Evolutionary conservation across 2,888 invertebrate genomes (phyloP).

Genomic region (Hypselothyrea guttata): DNA sequence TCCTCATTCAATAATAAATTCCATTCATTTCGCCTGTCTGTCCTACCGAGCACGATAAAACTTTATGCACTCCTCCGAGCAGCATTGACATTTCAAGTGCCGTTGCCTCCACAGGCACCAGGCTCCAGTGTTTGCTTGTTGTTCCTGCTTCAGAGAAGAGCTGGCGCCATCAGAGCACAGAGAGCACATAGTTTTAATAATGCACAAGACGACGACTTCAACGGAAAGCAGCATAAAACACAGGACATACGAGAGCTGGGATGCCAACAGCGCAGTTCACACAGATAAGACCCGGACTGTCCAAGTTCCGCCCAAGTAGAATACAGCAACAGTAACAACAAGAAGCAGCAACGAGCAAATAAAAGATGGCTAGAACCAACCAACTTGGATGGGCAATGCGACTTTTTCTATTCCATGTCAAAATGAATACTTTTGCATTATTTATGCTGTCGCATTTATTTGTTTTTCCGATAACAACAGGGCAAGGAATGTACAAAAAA

Average conservation of each 20-base stretch:
- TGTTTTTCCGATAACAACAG: constrained; percentile 65
- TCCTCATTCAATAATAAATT: constrained; percentile 74
- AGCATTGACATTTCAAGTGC: constrained; percentile 79
- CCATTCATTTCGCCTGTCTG: constrained; percentile 69
- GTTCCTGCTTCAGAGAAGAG: constrained; percentile 33
- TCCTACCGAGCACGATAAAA: constrained; percentile 63
- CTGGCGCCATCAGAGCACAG: constrained; percentile 70
- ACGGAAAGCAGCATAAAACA: constrained; percentile 68
- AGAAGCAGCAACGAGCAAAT: neutral
- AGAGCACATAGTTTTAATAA: constrained; percentile 73
- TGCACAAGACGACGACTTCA: constrained; percentile 74
- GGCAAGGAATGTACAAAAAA: constrained; percentile 24
- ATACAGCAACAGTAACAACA: constrained; percentile 1
- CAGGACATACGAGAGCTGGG: constrained; percentile 74
- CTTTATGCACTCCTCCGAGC: constrained; percentile 71
- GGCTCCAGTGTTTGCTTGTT: neutral
- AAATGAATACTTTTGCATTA: constrained; percentile 78
- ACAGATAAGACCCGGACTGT: constrained; percentile 55
- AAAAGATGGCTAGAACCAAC: constrained; percentile 27
- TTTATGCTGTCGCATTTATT: constrained; percentile 73
- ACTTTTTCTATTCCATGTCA: constrained; percentile 78
- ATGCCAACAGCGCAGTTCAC: constrained; percentile 21
- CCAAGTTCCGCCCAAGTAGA: constrained; percentile 58
- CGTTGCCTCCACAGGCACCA: constrained; percentile 7
- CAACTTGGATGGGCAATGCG: constrained; percentile 56